Base-by-base conservation (phyloP, 2,888 invertebrate species). In the Volucella inflata region DNA sequence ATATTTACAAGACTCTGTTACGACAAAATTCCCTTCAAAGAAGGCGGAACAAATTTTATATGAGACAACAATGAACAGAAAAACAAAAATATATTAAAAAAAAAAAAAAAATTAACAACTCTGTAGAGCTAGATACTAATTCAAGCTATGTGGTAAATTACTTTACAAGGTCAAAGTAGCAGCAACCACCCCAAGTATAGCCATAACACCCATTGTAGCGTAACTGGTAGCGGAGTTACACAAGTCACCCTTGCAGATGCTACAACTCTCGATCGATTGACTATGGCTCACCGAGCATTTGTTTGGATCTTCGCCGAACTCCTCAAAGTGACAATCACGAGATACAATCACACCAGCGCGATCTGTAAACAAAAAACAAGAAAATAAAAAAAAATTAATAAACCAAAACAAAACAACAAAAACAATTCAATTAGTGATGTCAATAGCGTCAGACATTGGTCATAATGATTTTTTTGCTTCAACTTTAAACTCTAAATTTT, bases 171-270 rank as follows among this genome's bases (percentile, higher is more conserved):
- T 87, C 77, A 90, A 85, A 14, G 90, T 89, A 48, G 90, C 68
- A 42, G 89, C 88, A 11, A 90, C 88, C 11, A 91, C 14, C 1
- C 89, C 89, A 40, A 91, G 55, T 30, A 91, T 64, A 12, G 89
- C 87, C n/a, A 89, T 87, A 9, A 88, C 82, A 38, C 90, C 89
- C 51, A 90, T 60, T 8, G 89, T 88, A 65, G 90, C 53, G 48
- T 89, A 89, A 14, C 90, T 88, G 12, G 87, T 88, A n/a, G 92
- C 90, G 0, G 90, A 89, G 89, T 95, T 96, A 92, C 96, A 96
- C 2, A 94, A 94, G 87, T 95, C 95, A 40, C 93, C 93, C 75
- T 95, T 94, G 90, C 96, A 96, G 74, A 95, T 95, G 89, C 94
- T 94, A 88, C 96, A 96, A 75, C 81, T 89, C 8, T 90, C 89